phyloP scores from a whole-genome alignment of 2,113 vertebrate species.

The Mirounga angustirostris region DNA sequence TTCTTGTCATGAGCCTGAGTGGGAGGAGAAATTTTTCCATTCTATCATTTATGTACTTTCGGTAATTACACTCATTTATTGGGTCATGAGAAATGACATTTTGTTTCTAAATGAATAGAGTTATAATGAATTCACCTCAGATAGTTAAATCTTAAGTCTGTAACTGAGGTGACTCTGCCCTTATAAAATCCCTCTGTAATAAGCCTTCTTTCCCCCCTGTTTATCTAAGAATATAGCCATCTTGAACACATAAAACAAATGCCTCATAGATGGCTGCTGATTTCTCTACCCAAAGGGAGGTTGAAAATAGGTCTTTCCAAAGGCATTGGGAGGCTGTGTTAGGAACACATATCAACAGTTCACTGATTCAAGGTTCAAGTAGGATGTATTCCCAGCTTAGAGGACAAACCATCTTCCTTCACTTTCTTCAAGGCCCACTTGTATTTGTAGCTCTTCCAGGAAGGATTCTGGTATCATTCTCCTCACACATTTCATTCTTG shows the following conservation, averaged over 20 bases:
- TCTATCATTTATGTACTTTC: slow-evolving; percentile 85
- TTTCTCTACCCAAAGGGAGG: slow-evolving; percentile 18
- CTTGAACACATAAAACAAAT: slow-evolving; percentile 33
- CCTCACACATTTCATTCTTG: neutral
- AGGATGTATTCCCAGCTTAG: neutral
- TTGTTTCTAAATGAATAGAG: slow-evolving; percentile 86
- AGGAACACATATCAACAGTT: neutral
- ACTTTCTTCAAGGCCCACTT: neutral
- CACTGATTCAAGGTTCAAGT: neutral
- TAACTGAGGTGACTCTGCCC: slow-evolving; percentile 74
- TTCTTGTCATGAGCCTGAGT: slow-evolving; percentile 79
- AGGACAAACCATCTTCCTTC: rapidly evolving
- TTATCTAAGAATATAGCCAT: slow-evolving; percentile 48
- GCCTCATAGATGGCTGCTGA: neutral
- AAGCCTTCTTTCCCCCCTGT: neutral
- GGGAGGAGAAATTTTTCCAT: slow-evolving; percentile 80
- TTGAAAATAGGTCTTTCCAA: slow-evolving; percentile 29
- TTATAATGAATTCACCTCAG: slow-evolving; percentile 86
- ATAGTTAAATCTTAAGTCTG: slow-evolving; percentile 74
- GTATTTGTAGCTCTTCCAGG: neutral
- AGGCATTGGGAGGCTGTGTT: neutral
- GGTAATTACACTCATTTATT: slow-evolving; percentile 88
- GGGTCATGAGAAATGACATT: slow-evolving; percentile 87
- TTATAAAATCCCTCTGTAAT: slow-evolving; percentile 71
- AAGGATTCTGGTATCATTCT: neutral